Evolutionary conservation across 2,888 invertebrate genomes (phyloP), one percentile per base, ranked within the genome.

Genomic region (Diplolepis rosae): DNA sequence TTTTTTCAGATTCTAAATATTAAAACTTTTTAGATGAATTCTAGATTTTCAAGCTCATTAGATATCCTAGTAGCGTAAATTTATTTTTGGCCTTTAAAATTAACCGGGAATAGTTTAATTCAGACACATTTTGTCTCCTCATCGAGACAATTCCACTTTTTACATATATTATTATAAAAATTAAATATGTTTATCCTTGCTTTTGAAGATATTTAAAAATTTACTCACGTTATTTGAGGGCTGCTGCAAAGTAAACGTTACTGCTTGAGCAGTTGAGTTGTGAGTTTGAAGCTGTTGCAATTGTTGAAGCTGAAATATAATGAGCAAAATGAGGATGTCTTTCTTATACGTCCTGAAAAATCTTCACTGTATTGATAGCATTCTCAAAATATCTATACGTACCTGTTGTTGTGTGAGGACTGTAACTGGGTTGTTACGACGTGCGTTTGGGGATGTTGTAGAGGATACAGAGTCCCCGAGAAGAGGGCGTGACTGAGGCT

Each of bases 401-500:
- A 88, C 88, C 84, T 89, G 88, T 80, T 89, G 88, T 79, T 87
- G 88, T 28, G 88, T 89, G 67, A 89, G 82, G 71, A 89, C 88
- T 77, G 88, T 84, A 80, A 89, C 88, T 68, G 88, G 84, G 82
- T 86, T 88, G 69, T 83, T 87, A 79, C 87, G 87, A 76, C 87
- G 86, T 77, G 87, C 82, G 82, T 83, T 87, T 83, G 88, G 88
- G 87, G 88, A 86, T 86, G 88, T 87, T 86, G 88, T 87, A 86
- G 88, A 88, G 88, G 88, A 88, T 88, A 87, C 88, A 83, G 88
- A 89, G 87, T 88, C 88, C 88, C 88, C 88, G 84, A 88, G 88
- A 83, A 89, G 88, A 88, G 88, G 88, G 88, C 88, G 88, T 86
- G 88, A 87, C 88, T 89, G 88, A 87, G 88, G 88, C 87, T 89